These are phyloP conservation scores for Heliconius cydno DNA, from an alignment of 2,888 invertebrate species.

Conservation along the genomic window DNA sequence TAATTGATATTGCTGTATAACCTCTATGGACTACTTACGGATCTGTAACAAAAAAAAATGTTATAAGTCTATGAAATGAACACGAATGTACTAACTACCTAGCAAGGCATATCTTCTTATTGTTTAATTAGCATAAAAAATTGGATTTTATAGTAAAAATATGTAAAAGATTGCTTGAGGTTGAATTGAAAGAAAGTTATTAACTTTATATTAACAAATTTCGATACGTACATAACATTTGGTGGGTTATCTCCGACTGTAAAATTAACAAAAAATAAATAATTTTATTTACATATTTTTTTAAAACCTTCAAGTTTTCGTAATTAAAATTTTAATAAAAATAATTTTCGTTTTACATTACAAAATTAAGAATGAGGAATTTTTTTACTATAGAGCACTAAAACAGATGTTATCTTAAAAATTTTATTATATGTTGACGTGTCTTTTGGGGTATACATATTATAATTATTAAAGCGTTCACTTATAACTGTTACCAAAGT, in stretches of 20 bases:
- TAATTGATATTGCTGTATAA: conserved; percentile 7
- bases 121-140: no score
- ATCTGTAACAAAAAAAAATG: conserved; percentile 32
- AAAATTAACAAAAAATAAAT: conserved; percentile 24
- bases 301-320: neutral
- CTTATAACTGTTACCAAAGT: no score
- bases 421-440: no score
- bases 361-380: neutral
- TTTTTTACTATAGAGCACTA: neutral
- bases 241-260: conserved; percentile 52
- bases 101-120: neutral
- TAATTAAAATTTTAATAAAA: neutral
- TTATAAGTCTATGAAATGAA: neutral
- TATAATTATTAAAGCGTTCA: no score
- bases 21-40: conserved; percentile 35
- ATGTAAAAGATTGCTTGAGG: no score
- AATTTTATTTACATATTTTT: neutral
- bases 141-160: no score
- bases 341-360: neutral
- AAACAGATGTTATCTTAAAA: neutral
- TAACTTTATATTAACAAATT: neutral
- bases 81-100: neutral
- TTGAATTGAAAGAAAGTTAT: neutral
- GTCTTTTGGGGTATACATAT: no score
- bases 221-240: conserved; percentile 39